phyloP scores from a whole-genome alignment of 2,113 vertebrate species.

The Agelaius tricolor region DNA sequence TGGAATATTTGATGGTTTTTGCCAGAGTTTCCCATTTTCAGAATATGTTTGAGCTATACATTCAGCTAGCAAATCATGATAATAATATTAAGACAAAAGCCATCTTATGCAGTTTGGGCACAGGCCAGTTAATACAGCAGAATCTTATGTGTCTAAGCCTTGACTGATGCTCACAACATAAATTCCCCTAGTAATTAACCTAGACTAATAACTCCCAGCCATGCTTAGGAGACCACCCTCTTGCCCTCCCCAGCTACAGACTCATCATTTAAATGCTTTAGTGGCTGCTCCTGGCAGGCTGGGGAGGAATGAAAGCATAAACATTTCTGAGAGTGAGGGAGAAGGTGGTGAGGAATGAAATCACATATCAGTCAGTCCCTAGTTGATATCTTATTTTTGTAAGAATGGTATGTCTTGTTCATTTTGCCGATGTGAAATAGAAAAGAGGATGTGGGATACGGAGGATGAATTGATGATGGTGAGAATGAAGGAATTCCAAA shows the following conservation, averaged over 20 bases:
- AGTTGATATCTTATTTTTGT: background rate
- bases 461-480: background rate
- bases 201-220: constrained; percentile 18
- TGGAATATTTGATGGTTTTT: background rate
- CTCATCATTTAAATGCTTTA: constrained; percentile 38
- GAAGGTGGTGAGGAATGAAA: background rate
- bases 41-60: background rate
- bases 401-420: background rate
- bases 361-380: background rate
- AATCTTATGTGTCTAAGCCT: background rate
- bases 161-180: constrained; percentile 32
- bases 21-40: background rate
- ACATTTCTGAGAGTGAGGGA: background rate
- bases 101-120: background rate
- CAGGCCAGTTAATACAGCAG: constrained; percentile 1
- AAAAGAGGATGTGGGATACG: background rate
- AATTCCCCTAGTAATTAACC: constrained; percentile 46
- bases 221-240: background rate
- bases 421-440: background rate
- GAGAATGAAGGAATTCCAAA: background rate
- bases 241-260: background rate
- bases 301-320: background rate
- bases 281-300: background rate
- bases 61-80: background rate
- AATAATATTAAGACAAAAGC: constrained; percentile 15